These are phyloP conservation scores for rat (Rattus norvegicus) DNA, from an alignment of 2,113 vertebrate species.

Conservation along the genomic window GRCr8 NC_086035.1:15178001-15178500, in stretches of 20 bases:
- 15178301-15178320: slow-evolving; percentile 96
- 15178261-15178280: slow-evolving; percentile 95
- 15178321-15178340: slow-evolving; percentile 88
- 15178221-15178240: slow-evolving; percentile 96
- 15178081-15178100: neutral
- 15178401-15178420: fast-evolving
- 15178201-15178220: slow-evolving; percentile 98
- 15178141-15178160: neutral
- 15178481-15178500: neutral
- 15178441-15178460: neutral
- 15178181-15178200: slow-evolving; percentile 77
- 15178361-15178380: neutral
- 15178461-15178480: slow-evolving; percentile 7
- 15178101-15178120: neutral
- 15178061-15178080: neutral
- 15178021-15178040: neutral
- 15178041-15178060: neutral
- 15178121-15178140: neutral
- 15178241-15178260: slow-evolving; percentile 96
- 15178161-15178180: neutral
- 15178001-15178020: neutral
- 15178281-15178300: slow-evolving; percentile 96
- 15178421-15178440: neutral
- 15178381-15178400: neutral
- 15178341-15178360: neutral